phyloP scores from a whole-genome alignment of 2,113 vertebrate species.

The Uria aalge region DNA sequence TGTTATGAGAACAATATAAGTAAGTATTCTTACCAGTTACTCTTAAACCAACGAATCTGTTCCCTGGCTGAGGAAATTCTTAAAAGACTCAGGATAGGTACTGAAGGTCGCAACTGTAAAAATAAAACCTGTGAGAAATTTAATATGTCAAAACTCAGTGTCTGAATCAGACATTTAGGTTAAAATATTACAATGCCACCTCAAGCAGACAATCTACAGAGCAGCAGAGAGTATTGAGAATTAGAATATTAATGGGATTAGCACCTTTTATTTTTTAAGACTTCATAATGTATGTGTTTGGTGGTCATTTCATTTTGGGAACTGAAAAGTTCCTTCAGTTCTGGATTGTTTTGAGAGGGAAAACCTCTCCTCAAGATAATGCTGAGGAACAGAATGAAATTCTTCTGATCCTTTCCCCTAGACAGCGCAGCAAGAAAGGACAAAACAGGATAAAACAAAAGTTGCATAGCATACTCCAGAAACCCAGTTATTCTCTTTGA shows the following conservation, averaged over 20 bases:
- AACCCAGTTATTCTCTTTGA: slow-evolving; percentile 36
- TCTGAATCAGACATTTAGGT: neutral
- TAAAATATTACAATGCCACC: neutral
- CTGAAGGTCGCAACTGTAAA: slow-evolving; percentile 69
- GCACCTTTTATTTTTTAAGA: slow-evolving; percentile 13
- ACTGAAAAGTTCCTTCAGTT: slow-evolving; percentile 30
- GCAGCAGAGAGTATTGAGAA: neutral
- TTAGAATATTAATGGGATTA: neutral
- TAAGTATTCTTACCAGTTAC: slow-evolving; percentile 68
- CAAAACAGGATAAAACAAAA: slow-evolving; percentile 54
- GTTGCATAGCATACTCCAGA: slow-evolving; percentile 41
- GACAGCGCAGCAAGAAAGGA: slow-evolving; percentile 29
- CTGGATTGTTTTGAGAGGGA: slow-evolving; percentile 8
- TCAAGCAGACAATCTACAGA: neutral
- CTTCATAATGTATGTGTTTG: neutral
- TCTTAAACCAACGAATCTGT: slow-evolving; percentile 18
- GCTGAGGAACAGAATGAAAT: slow-evolving; percentile 21
- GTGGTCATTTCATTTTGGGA: slow-evolving; percentile 1
- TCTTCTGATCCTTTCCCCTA: slow-evolving; percentile 30
- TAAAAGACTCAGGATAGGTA: slow-evolving; percentile 46
- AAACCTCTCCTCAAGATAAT: slow-evolving; percentile 30
- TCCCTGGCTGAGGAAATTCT: slow-evolving; percentile 52
- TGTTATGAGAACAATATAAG: neutral
- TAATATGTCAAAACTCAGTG: neutral
- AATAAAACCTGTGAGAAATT: slow-evolving; percentile 70